These are phyloP conservation scores for Parambassis ranga DNA, from an alignment of 2,797 vertebrate species.

Conservation along the genomic window DNA sequence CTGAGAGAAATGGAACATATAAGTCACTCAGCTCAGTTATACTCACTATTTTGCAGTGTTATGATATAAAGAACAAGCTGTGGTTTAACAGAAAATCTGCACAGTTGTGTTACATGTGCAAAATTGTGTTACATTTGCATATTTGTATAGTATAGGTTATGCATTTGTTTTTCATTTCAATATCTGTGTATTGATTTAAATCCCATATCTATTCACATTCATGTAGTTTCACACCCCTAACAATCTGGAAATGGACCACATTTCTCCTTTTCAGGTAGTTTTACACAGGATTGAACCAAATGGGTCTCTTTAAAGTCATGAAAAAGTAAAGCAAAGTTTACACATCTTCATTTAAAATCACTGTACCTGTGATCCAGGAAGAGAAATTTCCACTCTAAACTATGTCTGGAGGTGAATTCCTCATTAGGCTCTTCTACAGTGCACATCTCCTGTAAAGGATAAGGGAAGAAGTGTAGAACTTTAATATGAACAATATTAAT, in stretches of 20 bases:
- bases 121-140: too few species aligned
- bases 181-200: too few species aligned
- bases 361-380: slow-evolving; percentile 95
- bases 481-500: neutral
- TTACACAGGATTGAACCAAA: neutral
- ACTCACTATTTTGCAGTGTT: too few species aligned
- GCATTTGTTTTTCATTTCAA: too few species aligned
- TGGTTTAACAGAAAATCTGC: too few species aligned
- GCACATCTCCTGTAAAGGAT: slow-evolving; percentile 91
- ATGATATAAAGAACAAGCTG: too few species aligned
- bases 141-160: too few species aligned
- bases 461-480: neutral
- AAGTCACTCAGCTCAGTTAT: too few species aligned
- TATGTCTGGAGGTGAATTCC: slow-evolving; percentile 98
- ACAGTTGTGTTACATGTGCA: too few species aligned
- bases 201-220: too few species aligned
- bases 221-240: neutral
- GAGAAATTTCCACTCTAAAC: slow-evolving; percentile 98
- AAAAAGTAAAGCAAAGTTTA: neutral
- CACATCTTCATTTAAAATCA: neutral
- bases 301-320: too few species aligned
- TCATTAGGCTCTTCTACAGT: slow-evolving; percentile 95
- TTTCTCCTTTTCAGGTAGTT: neutral
- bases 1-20: neutral
- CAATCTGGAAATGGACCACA: neutral